Percentiles rank a stretch among this genome's conserved stretches.
phyloP scores from a whole-genome alignment of 2,888 invertebrate genomes.

The Troides oblongomaculatus region DNA sequence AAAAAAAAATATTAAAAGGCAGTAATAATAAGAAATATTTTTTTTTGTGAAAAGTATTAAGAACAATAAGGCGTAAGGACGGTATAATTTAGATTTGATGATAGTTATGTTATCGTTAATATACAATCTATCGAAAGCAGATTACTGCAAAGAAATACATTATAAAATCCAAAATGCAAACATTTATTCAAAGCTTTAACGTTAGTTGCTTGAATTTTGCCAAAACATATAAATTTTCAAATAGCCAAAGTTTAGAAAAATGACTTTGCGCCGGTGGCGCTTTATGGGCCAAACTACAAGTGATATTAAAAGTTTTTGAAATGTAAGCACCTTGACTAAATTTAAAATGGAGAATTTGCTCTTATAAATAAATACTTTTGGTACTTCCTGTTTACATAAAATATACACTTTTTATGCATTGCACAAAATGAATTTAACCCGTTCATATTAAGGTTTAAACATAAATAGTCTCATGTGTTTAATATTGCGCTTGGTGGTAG shows the following conservation, averaged over 20 bases:
- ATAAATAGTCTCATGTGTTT: too few species aligned
- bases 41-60: too few species aligned
- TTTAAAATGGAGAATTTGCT: neutral
- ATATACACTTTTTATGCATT: neutral
- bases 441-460: neutral
- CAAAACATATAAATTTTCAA: slow-evolving; percentile 5
- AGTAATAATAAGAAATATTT: too few species aligned
- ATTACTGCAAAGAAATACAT: neutral
- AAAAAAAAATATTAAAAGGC: neutral
- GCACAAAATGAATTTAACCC: neutral
- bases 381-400: neutral
- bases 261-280: neutral
- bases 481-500: too few species aligned
- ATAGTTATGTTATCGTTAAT: too few species aligned
- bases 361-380: neutral
- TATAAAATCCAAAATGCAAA: neutral
- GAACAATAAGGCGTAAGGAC: neutral
- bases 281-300: slow-evolving; percentile 12
- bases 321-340: slow-evolving; percentile 11
- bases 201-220: neutral
- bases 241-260: slow-evolving; percentile 1
- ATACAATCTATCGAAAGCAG: too few species aligned
- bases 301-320: slow-evolving; percentile 17
- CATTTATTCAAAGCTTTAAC: neutral
- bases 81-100: too few species aligned